Conservation (phyloP, 2,797 vertebrate species). For the Rhodeus uyekii region DNA sequence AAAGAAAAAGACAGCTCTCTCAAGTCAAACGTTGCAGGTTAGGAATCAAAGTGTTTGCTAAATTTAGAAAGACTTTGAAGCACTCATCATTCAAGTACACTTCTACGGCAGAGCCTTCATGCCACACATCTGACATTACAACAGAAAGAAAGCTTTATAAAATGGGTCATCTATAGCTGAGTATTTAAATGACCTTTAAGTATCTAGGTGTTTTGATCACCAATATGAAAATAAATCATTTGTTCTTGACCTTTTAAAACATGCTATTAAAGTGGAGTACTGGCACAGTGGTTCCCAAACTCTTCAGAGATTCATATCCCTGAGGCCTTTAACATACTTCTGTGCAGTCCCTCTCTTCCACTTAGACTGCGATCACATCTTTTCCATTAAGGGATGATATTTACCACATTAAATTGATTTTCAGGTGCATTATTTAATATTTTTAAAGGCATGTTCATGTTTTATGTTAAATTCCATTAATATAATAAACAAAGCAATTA, state of each 20-base stretch:
- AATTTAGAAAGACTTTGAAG: constrained; percentile 1
- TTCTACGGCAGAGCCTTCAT: background rate
- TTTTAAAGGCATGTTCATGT: background rate
- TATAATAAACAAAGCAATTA: background rate
- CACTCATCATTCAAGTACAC: background rate
- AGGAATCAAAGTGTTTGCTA: constrained; percentile 2
- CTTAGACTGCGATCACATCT: background rate
- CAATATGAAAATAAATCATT: background rate
- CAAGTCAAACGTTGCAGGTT: background rate
- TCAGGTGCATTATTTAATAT: background rate
- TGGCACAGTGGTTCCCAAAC: background rate
- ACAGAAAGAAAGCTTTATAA: background rate
- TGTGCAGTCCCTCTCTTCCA: too few species aligned
- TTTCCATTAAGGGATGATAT: background rate
- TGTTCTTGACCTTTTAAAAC: too few species aligned
- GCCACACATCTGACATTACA: background rate
- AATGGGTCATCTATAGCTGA: background rate
- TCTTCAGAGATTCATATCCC: too few species aligned
- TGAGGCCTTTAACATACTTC: too few species aligned
- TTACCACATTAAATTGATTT: background rate
- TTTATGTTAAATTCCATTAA: background rate
- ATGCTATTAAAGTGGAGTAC: background rate
- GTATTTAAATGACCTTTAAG: background rate
- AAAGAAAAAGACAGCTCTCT: background rate
- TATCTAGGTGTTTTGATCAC: background rate